These are phyloP conservation scores for Proctacanthus coquilletti DNA, from an alignment of 1,140 invertebrate species.

Conservation along the genomic window DNA sequence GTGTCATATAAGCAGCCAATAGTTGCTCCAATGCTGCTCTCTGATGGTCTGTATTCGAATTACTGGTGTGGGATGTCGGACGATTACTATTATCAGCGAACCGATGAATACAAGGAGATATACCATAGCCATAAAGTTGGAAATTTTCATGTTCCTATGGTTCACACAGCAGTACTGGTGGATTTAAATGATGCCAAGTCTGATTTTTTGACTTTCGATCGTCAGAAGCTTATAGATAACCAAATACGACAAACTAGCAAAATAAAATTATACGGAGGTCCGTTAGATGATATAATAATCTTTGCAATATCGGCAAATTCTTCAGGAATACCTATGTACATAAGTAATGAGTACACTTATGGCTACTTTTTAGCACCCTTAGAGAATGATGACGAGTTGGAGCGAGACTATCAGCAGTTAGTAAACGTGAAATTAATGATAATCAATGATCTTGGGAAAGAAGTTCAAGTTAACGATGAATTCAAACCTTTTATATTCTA, in stretches of 20 bases:
- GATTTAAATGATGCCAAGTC: slow-evolving; percentile 47
- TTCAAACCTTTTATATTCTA: slow-evolving; percentile 9
- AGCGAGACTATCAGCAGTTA: slow-evolving; percentile 54
- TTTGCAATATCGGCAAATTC: slow-evolving; percentile 76
- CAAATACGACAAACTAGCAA: slow-evolving; percentile 9
- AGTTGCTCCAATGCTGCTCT: slow-evolving; percentile 71
- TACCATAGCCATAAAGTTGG: slow-evolving; percentile 54
- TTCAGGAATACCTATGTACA: slow-evolving; percentile 49
- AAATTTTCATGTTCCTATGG: slow-evolving; percentile 78
- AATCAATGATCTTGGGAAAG: slow-evolving; percentile 35
- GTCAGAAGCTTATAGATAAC: slow-evolving; percentile 36
- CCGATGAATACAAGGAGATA: slow-evolving; percentile 74
- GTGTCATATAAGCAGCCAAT: slow-evolving; percentile 48
- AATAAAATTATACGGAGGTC: slow-evolving; percentile 43
- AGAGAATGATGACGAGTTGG: slow-evolving; percentile 46
- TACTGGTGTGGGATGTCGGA: slow-evolving; percentile 88
- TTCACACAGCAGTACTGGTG: slow-evolving; percentile 78
- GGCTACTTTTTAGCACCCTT: slow-evolving; percentile 74
- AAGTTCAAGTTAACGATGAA: slow-evolving; percentile 18
- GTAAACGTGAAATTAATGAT: slow-evolving; percentile 64
- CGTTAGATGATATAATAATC: slow-evolving; percentile 84
- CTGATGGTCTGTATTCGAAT: slow-evolving; percentile 82
- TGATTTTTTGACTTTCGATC: slow-evolving; percentile 60
- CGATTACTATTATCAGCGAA: slow-evolving; percentile 77
- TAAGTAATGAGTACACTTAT: slow-evolving; percentile 70